A percentile compares a stretch with the other conserved stretches of the same genome.
Conservation (phyloP, 2,113 vertebrate species). For the Bubo blakistoni region DNA sequence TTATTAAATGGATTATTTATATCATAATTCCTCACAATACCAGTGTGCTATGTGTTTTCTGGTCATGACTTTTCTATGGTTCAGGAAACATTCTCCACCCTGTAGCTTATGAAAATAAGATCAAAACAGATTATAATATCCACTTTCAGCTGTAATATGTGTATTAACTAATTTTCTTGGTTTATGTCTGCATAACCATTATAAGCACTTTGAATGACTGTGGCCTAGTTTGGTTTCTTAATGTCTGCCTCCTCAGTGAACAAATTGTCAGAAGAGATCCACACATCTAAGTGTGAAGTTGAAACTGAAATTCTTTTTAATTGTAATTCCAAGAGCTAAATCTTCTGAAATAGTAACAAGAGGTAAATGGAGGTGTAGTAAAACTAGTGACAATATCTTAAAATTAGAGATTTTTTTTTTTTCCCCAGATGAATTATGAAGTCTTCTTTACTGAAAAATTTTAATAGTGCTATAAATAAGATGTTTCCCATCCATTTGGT, state of each 20-base stretch:
- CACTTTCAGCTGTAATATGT: neutral
- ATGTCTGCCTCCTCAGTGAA: neutral
- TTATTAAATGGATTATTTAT: neutral
- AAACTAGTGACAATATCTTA: neutral
- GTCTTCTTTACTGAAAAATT: neutral
- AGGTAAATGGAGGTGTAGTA: neutral
- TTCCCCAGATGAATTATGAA: accelerated
- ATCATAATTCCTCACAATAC: neutral
- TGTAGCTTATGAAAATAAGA: neutral
- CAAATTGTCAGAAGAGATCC: neutral
- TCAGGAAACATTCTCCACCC: neutral
- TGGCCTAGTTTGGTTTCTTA: neutral
- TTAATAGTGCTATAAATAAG: neutral
- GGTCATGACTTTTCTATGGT: neutral
- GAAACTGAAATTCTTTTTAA: neutral
- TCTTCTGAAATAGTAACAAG: neutral
- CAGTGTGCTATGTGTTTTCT: neutral
- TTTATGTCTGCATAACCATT: neutral
- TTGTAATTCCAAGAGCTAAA: neutral
- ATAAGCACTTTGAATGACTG: neutral
- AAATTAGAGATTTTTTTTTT: neutral
- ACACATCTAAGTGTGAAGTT: neutral
- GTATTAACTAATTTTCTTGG: neutral
- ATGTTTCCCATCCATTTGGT: neutral
- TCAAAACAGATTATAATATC: neutral